phyloP scores from a whole-genome alignment of 2,888 invertebrate species.

The Habrosyne pyritoides region DNA sequence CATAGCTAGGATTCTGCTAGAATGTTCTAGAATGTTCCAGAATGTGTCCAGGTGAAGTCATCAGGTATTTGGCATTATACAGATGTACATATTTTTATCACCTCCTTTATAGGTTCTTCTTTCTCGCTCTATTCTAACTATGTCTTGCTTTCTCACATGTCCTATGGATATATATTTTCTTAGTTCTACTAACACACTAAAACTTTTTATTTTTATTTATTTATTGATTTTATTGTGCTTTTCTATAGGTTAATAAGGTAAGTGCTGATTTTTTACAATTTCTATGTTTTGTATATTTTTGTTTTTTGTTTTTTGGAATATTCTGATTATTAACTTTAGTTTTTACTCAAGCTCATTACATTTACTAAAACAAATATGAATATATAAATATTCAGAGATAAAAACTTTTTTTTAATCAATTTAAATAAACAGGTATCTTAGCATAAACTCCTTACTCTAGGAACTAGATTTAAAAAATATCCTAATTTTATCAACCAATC shows the following conservation, averaged over 20 bases:
- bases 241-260: slow-evolving; percentile 29
- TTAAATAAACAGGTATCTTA: too few relatives aligned
- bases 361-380: too few relatives aligned
- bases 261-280: slow-evolving; percentile 25
- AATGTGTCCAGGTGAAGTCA: slow-evolving; percentile 44
- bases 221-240: slow-evolving; percentile 8
- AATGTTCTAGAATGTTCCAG: slow-evolving; percentile 39
- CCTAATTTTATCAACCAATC: too few relatives aligned
- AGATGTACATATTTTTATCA: slow-evolving; percentile 45
- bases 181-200: slow-evolving; percentile 45
- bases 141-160: slow-evolving; percentile 81
- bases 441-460: too few relatives aligned
- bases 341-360: too few relatives aligned
- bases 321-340: too few relatives aligned
- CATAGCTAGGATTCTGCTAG: slow-evolving; percentile 63
- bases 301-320: slow-evolving; percentile 4
- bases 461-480: too few relatives aligned
- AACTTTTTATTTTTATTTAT: slow-evolving; percentile 11
- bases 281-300: slow-evolving; percentile 7
- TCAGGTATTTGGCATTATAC: slow-evolving; percentile 56
- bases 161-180: slow-evolving; percentile 28
- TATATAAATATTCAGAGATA: too few relatives aligned
- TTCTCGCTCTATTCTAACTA: slow-evolving; percentile 74
- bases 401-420: too few relatives aligned
- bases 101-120: slow-evolving; percentile 44